Base-by-base conservation (phyloP, 2,888 invertebrate species). In the Caenorhabditis uteleia region DNA sequence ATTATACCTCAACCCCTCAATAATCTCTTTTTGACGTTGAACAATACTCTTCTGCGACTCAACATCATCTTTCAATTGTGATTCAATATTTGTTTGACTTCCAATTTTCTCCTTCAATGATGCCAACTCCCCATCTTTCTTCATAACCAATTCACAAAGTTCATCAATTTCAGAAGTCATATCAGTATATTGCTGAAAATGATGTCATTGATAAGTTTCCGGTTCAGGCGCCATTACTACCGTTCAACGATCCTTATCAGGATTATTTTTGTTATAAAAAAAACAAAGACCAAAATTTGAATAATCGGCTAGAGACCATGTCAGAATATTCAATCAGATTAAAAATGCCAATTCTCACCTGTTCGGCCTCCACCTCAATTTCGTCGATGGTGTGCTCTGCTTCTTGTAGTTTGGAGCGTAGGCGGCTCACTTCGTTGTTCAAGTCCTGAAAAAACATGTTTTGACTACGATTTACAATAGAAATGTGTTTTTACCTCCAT, bases 131-230 rank as follows among this genome's bases (percentile, higher is more conserved):
- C 56, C 56, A 16, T 72, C 66, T 39, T 70, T 69, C 25, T 54
- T 48, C 25, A 64, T 50, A 21, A 72, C 65, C 12, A 67, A 33
- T 21, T 58, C 59, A 42, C 62, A 67, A 23, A 72, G 56, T 42
- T 70, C 69, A 36, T 72, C 72, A 42, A 72, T 72, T 44, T 72
- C 68, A 4, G 54, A 47, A n/a, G 67, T 61, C 40, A 72, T 44
- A 36, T 69, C 68, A 21, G 67, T 69, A 61, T 72, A 72, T 70
- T 72, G 72, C 72, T 72, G 64, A 38, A 72, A 70, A 18, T 36
- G 20, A 36, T 36, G 16, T 36, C 18, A 36, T 36, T 36, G 20
- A 36, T 4, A 2, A 18, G 3, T 18, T 36, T 20, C 16, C 16
- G 36, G 36, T 36, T 36, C 18, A 8, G 7, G 36, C 20, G 16